These are phyloP conservation scores for Paradoxurus hermaphroditus DNA, from an alignment of 2,113 vertebrate species.

Conservation along the genomic window DNA sequence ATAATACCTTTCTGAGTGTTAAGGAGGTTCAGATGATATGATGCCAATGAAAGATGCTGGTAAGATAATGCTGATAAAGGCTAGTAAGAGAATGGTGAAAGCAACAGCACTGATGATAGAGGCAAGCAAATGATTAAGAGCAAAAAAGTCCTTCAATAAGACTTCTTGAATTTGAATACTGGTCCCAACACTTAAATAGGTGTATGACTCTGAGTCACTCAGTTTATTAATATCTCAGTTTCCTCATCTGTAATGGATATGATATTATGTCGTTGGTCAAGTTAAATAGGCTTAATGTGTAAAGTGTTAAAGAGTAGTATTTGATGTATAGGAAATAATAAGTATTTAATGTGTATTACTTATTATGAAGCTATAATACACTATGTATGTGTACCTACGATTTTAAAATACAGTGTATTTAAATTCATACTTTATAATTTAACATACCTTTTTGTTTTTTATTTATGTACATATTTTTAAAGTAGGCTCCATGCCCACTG, in stretches of 20 bases:
- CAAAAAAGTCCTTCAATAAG: not conserved
- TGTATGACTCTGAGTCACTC: not conserved
- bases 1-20: not conserved
- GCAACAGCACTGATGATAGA: not conserved
- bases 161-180: not conserved
- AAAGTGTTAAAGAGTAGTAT: not conserved
- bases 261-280: not conserved
- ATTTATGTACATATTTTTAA: not conserved
- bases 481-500: not conserved
- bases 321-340: not conserved
- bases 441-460: not conserved
- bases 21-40: not conserved
- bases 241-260: not conserved
- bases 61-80: not conserved
- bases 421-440: not conserved
- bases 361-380: not conserved
- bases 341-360: not conserved
- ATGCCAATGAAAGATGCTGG: not conserved
- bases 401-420: conserved; percentile 10
- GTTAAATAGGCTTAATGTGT: not conserved
- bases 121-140: not conserved
- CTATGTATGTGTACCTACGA: not conserved
- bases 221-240: not conserved
- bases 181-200: not conserved
- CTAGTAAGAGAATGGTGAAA: not conserved